A percentile compares a stretch with the other conserved stretches of the same genome.
Evolutionary conservation across 2,797 vertebrate genomes (phyloP).

Genomic region (Phaenicophaeus curvirostris): DNA sequence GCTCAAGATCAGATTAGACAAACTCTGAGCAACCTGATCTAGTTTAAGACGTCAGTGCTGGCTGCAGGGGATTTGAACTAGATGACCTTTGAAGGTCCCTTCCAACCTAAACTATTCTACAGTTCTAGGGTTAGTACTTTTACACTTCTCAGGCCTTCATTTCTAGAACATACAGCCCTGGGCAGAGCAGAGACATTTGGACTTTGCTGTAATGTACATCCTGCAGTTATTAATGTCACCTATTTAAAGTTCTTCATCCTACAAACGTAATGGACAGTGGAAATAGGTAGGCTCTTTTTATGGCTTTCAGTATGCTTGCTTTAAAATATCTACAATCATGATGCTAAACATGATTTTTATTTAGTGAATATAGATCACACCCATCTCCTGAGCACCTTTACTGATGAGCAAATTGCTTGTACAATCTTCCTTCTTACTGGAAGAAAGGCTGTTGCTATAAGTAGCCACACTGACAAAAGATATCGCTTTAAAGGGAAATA

Average conservation of each 20-base stretch:
- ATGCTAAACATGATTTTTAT: neutral
- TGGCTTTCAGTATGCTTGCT: neutral
- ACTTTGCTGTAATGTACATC: neutral
- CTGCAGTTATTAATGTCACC: neutral
- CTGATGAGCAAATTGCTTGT: neutral
- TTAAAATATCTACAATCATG: neutral
- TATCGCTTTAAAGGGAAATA: slow-evolving; percentile 16
- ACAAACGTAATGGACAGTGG: neutral
- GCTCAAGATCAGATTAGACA: too few species aligned
- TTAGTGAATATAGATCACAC: neutral
- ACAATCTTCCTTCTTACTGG: neutral
- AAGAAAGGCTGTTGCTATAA: neutral
- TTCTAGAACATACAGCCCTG: neutral
- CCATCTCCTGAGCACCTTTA: neutral
- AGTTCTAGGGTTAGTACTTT: neutral
- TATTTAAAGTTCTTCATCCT: neutral
- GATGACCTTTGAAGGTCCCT: too few species aligned
- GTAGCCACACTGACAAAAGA: neutral
- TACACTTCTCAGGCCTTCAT: neutral
- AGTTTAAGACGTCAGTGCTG: too few species aligned
- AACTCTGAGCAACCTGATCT: too few species aligned
- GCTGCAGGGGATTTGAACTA: too few species aligned
- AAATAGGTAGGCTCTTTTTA: neutral
- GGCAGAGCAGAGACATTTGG: neutral
- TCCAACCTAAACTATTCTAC: too few species aligned